Evolutionary conservation across 2,113 vertebrate genomes (phyloP).

Genomic region (Vicugna pacos): DNA sequence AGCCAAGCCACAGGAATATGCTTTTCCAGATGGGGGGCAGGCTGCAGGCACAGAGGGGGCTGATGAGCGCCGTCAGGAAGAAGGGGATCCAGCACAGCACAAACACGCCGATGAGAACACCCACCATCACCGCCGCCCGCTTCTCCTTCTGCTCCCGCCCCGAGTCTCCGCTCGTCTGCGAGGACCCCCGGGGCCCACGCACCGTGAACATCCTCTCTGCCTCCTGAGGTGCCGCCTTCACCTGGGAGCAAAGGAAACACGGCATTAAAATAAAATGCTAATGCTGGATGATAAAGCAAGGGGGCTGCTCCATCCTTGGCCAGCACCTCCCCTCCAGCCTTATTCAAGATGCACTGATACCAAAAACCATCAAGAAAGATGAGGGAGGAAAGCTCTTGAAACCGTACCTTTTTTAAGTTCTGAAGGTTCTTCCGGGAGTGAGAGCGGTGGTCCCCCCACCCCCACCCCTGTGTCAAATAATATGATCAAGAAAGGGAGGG

Average conservation of each 20-base stretch:
- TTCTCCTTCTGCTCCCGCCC: slow-evolving; percentile 87
- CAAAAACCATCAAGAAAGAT: neutral
- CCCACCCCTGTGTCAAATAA: neutral
- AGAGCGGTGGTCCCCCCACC: neutral
- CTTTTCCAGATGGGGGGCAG: slow-evolving; percentile 87
- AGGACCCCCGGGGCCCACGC: slow-evolving; percentile 70
- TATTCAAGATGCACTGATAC: neutral
- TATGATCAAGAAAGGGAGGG: neutral
- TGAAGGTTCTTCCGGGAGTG: neutral
- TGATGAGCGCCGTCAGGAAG: slow-evolving; percentile 85
- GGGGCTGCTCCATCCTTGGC: neutral
- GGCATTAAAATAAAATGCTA: neutral
- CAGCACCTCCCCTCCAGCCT: neutral
- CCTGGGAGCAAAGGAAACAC: slow-evolving; percentile 83
- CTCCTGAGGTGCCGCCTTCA: slow-evolving; percentile 79
- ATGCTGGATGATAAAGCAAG: neutral
- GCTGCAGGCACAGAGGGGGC: slow-evolving; percentile 86
- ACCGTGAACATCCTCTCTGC: slow-evolving; percentile 84
- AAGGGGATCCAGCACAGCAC: slow-evolving; percentile 88
- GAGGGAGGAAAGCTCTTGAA: neutral
- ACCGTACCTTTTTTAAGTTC: neutral
- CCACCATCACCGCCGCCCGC: slow-evolving; percentile 86
- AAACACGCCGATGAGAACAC: slow-evolving; percentile 86
- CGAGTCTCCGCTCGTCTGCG: slow-evolving; percentile 82
- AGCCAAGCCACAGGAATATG: slow-evolving; percentile 87